Conservation (phyloP, 2,113 vertebrate genomes). For the Seriola quinqueradiata region DNA sequence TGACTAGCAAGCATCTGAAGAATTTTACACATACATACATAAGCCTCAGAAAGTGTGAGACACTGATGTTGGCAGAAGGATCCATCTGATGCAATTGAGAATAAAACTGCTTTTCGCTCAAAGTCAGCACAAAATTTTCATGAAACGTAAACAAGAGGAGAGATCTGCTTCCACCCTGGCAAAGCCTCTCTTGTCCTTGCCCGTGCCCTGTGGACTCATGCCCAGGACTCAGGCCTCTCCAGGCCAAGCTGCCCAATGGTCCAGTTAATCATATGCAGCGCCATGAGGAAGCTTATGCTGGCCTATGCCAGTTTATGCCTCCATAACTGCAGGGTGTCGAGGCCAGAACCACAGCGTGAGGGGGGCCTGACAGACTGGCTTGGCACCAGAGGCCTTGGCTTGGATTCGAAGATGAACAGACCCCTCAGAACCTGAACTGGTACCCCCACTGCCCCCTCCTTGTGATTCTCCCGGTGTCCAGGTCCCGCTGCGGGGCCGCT, state of each 20-base stretch:
- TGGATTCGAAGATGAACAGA: slow-evolving; percentile 65
- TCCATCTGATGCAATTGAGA: slow-evolving; percentile 63
- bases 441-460: slow-evolving; percentile 25
- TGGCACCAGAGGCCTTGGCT: slow-evolving; percentile 70
- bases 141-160: slow-evolving; percentile 63
- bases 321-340: slow-evolving; percentile 65
- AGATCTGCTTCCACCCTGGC: slow-evolving; percentile 68
- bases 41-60: slow-evolving; percentile 72
- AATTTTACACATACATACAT: slow-evolving; percentile 77
- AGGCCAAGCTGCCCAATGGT: slow-evolving; percentile 85
- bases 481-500: slow-evolving; percentile 71
- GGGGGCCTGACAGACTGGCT: slow-evolving; percentile 68
- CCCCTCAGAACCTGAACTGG: slow-evolving; percentile 59
- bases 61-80: slow-evolving; percentile 63
- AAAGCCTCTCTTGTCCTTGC: slow-evolving; percentile 79
- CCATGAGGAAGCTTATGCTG: slow-evolving; percentile 76
- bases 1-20: slow-evolving; percentile 72
- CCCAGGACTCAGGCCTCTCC: slow-evolving; percentile 76
- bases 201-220: slow-evolving; percentile 79
- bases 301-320: slow-evolving; percentile 76
- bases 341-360: slow-evolving; percentile 60
- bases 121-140: slow-evolving; percentile 69
- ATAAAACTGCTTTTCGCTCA: slow-evolving; percentile 57
- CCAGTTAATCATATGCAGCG: slow-evolving; percentile 87
- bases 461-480: slow-evolving; percentile 61